phyloP scores from a whole-genome alignment of 2,113 vertebrate species.

The Phaethon lepturus region DNA sequence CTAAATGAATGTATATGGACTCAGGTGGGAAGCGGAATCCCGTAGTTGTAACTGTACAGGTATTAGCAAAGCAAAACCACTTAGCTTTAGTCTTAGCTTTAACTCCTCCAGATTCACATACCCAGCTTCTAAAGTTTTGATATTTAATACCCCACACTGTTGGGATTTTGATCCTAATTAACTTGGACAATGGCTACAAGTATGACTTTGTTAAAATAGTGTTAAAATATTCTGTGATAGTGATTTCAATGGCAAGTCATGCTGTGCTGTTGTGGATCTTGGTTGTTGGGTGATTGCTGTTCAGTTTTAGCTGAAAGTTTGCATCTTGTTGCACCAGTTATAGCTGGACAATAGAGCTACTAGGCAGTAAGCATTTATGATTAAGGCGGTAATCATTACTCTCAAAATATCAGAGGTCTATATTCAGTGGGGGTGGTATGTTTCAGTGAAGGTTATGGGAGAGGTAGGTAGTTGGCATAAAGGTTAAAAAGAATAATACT shows the following conservation, averaged over 20 bases:
- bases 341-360: background rate
- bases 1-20: background rate
- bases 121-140: background rate
- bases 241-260: background rate
- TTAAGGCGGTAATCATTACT: too few relatives aligned
- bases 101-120: background rate
- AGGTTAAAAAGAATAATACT: background rate
- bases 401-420: rapidly evolving
- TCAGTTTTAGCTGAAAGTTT: background rate
- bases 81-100: background rate
- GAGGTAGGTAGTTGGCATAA: background rate
- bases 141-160: background rate
- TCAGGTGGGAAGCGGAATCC: background rate
- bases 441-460: background rate
- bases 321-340: background rate
- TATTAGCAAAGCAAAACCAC: background rate
- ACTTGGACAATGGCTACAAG: background rate
- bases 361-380: background rate
- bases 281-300: background rate
- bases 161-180: background rate
- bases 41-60: background rate
- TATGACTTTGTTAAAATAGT: background rate
- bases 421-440: background rate
- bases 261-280: background rate
- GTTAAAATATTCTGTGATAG: background rate